phyloP scores from a whole-genome alignment of 2,888 invertebrate species.

The Andrena camellia region DNA sequence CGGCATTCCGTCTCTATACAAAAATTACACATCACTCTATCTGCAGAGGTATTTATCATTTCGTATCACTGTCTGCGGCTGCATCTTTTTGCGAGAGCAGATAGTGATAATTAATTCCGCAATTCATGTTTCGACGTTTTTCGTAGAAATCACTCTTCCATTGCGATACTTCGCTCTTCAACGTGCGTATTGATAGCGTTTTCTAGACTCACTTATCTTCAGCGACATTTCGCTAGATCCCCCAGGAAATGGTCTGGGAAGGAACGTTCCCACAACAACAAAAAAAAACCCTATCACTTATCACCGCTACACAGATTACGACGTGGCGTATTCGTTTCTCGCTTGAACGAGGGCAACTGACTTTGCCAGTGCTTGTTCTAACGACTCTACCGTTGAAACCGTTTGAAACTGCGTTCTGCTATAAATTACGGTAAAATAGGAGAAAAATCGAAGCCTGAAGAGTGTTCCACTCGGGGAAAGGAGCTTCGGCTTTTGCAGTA shows the following conservation, averaged over 20 bases:
- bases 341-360: not conserved
- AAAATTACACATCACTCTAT: too few species aligned
- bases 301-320: constrained; percentile 47
- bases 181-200: constrained; percentile 13
- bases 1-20: too few species aligned
- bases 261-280: constrained; percentile 19
- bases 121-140: not conserved
- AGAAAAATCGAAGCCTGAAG: not conserved
- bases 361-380: not conserved
- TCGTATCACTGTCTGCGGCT: not conserved
- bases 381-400: not conserved
- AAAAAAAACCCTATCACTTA: constrained; percentile 53
- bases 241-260: constrained; percentile 47
- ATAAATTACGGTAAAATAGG: not conserved
- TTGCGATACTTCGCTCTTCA: constrained; percentile 1
- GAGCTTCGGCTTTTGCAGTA: too few species aligned
- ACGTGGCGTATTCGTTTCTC: constrained; percentile 17
- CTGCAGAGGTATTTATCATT: too few species aligned
- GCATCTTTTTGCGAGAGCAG: not conserved
- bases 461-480: too few species aligned
- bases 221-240: constrained; percentile 49
- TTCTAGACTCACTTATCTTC: constrained; percentile 37
- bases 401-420: not conserved
- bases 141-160: not conserved
- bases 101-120: not conserved